These are phyloP conservation scores for Seriola rivoliana DNA, from an alignment of 2,113 vertebrate genomes.

Conservation along the genomic window DNA sequence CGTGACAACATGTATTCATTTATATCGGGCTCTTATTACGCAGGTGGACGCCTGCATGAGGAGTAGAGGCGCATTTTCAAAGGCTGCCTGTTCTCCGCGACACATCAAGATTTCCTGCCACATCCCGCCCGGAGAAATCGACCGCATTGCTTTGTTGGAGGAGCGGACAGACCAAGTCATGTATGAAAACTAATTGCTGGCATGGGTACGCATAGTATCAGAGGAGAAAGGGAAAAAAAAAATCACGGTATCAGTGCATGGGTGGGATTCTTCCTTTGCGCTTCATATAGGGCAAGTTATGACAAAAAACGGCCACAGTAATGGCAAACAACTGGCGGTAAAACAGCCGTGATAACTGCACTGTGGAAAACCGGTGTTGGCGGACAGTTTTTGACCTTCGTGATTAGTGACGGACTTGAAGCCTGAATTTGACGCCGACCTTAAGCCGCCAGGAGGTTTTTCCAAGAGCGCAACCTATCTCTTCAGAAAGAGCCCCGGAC, in stretches of 20 bases:
- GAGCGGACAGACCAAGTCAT: constrained; percentile 57
- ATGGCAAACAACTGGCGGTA: constrained; percentile 34
- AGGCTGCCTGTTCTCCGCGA: constrained; percentile 56
- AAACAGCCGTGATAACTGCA: constrained; percentile 30
- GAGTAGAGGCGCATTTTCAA: constrained; percentile 47
- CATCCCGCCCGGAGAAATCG: constrained; percentile 56
- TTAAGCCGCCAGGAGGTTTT: constrained; percentile 32
- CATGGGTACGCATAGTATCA: constrained; percentile 48
- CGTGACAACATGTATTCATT: constrained; percentile 63
- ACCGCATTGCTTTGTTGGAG: constrained; percentile 63
- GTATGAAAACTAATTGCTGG: constrained; percentile 69
- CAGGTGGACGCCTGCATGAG: constrained; percentile 64
- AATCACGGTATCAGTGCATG: constrained; percentile 41
- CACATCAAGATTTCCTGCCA: constrained; percentile 33
- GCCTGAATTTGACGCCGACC: constrained; percentile 62
- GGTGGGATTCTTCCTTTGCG: constrained; percentile 77
- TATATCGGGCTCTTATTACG: constrained; percentile 47
- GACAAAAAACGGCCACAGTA: constrained; percentile 44
- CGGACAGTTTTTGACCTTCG: constrained; percentile 64
- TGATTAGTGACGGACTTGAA: constrained; percentile 48
- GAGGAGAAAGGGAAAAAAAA: constrained; percentile 13
- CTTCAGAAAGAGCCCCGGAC: constrained; percentile 23
- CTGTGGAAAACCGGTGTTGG: background rate
- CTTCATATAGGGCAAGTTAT: constrained; percentile 67
- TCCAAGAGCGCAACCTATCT: constrained; percentile 42